These are phyloP conservation scores for Phycodurus eques DNA, from an alignment of 2,113 vertebrate genomes.

Conservation along the genomic window DNA sequence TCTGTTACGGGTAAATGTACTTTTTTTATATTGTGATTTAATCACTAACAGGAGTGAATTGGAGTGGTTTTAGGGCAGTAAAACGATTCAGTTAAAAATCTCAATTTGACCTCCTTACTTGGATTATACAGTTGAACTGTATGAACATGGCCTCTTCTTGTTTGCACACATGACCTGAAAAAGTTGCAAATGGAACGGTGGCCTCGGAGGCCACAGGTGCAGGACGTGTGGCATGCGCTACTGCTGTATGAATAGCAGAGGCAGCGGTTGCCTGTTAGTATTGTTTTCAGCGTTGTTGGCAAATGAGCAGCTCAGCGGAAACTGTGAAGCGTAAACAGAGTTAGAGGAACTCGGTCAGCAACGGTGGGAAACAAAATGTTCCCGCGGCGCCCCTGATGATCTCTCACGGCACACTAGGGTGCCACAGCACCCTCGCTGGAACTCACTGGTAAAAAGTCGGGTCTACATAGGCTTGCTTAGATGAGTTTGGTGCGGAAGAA, in stretches of 20 bases:
- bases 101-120: background rate
- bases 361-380: background rate
- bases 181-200: background rate
- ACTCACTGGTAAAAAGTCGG: too few relatives aligned
- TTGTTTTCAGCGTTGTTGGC: constrained; percentile 24
- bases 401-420: too few relatives aligned
- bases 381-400: too few relatives aligned
- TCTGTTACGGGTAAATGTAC: background rate
- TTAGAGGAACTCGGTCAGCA: background rate
- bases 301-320: constrained; percentile 27
- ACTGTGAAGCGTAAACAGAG: background rate
- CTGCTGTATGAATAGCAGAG: constrained; percentile 1
- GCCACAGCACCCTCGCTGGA: too few relatives aligned
- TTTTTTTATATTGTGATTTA: background rate
- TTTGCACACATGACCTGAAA: background rate
- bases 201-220: constrained; percentile 14
- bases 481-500: too few relatives aligned
- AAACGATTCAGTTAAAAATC: background rate
- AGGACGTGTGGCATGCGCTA: constrained; percentile 8
- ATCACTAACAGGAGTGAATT: background rate
- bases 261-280: constrained; percentile 7
- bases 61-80: background rate
- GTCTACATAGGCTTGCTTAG: too few relatives aligned
- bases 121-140: too few relatives aligned
- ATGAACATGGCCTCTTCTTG: too few relatives aligned